Conservation (phyloP, 2,797 vertebrate species). For the Sebastes kiyomatsui region DNA sequence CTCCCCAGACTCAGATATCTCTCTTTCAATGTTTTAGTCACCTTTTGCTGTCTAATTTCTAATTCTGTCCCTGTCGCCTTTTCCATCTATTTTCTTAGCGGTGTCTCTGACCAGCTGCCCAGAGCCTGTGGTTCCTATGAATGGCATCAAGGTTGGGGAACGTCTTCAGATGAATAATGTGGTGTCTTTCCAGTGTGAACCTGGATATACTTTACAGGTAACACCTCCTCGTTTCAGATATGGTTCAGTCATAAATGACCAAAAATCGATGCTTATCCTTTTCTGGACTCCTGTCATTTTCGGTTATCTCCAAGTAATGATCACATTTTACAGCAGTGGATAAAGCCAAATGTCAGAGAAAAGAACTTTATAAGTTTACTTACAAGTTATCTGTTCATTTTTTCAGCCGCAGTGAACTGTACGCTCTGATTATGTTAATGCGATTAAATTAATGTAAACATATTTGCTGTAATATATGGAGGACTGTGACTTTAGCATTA, state of each 20-base stretch:
- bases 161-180: conserved; percentile 97
- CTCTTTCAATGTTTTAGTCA: neutral
- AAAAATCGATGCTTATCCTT: neutral
- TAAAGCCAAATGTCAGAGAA: conserved; percentile 10
- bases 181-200: conserved; percentile 97
- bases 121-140: conserved; percentile 92
- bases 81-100: conserved; percentile 59
- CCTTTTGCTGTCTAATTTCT: neutral
- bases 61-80: neutral
- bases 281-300: neutral
- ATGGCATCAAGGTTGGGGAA: conserved; percentile 92
- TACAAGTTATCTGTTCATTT: neutral
- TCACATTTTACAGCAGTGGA: neutral
- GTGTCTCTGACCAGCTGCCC: conserved; percentile 96
- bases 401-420: neutral
- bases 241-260: neutral
- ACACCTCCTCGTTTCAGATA: neutral
- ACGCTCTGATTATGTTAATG: neutral
- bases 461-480: neutral
- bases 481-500: neutral
- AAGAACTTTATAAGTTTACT: neutral
- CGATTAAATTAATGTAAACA: conserved; percentile 5
- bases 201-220: conserved; percentile 96
- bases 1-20: neutral
- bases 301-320: neutral